These are phyloP conservation scores for Corythoichthys intestinalis DNA, from an alignment of 2,113 vertebrate genomes.

Conservation along the genomic window DNA sequence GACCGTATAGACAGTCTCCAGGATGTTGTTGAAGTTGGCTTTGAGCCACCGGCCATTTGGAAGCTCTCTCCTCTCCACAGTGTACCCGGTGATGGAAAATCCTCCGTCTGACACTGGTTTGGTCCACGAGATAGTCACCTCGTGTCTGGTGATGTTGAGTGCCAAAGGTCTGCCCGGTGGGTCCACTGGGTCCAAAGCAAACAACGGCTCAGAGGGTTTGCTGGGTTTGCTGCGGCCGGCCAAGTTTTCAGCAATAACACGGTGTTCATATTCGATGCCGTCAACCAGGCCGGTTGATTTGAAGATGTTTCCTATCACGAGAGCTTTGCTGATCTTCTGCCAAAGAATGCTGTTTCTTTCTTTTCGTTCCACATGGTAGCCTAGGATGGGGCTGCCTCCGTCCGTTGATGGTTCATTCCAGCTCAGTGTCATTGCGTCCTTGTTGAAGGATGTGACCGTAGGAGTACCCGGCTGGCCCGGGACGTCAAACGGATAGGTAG, in stretches of 20 bases:
- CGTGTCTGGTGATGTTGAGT: constrained; percentile 91
- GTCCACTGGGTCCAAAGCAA: constrained; percentile 92
- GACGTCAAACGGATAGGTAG: constrained; percentile 93
- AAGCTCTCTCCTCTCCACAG: constrained; percentile 90
- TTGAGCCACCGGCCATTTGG: constrained; percentile 96
- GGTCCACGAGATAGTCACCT: constrained; percentile 89
- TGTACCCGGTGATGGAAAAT: constrained; percentile 95
- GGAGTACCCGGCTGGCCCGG: constrained; percentile 91
- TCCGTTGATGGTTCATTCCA: constrained; percentile 93
- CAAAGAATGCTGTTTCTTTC: constrained; percentile 95
- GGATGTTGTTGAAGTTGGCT: constrained; percentile 95
- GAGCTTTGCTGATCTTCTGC: constrained; percentile 87
- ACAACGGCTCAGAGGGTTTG: constrained; percentile 85
- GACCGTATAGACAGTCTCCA: constrained; percentile 91
- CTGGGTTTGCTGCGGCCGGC: constrained; percentile 95
- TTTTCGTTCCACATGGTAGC: constrained; percentile 95
- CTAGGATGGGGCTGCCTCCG: constrained; percentile 91
- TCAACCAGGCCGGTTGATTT: constrained; percentile 91
- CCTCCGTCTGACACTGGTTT: constrained; percentile 96
- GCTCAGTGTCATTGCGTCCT: constrained; percentile 88
- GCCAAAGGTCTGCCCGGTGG: constrained; percentile 88
- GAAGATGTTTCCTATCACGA: constrained; percentile 90
- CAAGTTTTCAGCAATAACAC: constrained; percentile 92
- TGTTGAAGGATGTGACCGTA: constrained; percentile 84
- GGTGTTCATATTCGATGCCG: constrained; percentile 94